Evolutionary conservation across 2,888 invertebrate species (phyloP).

Genomic region (Galerucella pusilla): DNA sequence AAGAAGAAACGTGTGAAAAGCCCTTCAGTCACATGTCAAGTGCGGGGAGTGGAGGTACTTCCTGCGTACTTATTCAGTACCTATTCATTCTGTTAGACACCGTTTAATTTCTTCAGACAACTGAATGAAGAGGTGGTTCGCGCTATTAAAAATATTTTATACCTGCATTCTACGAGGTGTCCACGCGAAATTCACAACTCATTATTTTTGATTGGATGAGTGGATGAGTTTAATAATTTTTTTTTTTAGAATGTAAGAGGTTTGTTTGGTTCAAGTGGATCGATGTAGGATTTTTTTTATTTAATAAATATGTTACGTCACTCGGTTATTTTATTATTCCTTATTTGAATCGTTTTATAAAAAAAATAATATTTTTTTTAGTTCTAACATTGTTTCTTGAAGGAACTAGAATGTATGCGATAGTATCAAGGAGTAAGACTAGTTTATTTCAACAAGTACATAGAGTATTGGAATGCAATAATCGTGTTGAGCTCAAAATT

Average conservation of each 20-base stretch:
- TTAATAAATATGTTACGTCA: background rate
- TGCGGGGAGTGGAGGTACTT: constrained; percentile 57
- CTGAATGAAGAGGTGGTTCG: constrained; percentile 59
- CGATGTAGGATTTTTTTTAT: background rate
- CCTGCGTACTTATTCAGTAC: constrained; percentile 53
- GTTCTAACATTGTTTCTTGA: too few relatives aligned
- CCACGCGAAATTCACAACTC: constrained; percentile 48
- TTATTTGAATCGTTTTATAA: too few relatives aligned
- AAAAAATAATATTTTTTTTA: too few relatives aligned
- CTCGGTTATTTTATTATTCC: background rate
- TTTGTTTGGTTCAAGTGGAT: constrained; percentile 7
- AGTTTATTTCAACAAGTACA: too few relatives aligned
- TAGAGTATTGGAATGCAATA: too few relatives aligned
- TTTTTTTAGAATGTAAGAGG: constrained; percentile 11
- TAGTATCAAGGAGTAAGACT: too few relatives aligned
- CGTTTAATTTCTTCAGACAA: constrained; percentile 61
- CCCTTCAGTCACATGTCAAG: constrained; percentile 60
- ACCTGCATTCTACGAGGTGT: constrained; percentile 53
- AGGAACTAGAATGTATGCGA: too few relatives aligned
- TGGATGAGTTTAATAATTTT: constrained; percentile 24
- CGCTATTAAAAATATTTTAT: constrained; percentile 47
- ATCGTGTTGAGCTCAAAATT: too few relatives aligned
- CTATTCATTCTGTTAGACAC: constrained; percentile 49
- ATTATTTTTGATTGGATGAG: constrained; percentile 45
- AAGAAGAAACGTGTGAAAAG: constrained; percentile 59